Base-by-base conservation (phyloP, 2,888 invertebrate species). In the Perizoma flavofasciatum region DNA sequence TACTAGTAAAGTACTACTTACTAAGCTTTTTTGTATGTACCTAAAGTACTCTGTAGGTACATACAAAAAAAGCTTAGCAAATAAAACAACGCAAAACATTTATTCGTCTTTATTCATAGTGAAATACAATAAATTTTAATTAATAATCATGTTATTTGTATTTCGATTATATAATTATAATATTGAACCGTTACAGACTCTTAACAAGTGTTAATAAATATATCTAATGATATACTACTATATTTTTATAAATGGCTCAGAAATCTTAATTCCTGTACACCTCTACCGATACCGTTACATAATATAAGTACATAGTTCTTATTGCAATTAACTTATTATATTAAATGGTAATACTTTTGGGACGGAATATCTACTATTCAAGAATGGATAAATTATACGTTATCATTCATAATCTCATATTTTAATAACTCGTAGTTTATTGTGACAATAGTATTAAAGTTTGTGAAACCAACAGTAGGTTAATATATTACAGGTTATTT, bases 61-160 rank as follows among this genome's bases (percentile, higher is more conserved):
- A 22, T 22, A 22, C 1, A 37, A 37, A 4, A 37, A 5, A 35
- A 35, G 35, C 6, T 35, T 6, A 37, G 7, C 1, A 37, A 37
- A 51, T 51, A 49, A 60, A 63, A 60, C 51, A 47, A 41, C 11
- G 9, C 9, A 9, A 39, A 70, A 67, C 71, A 62, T 77, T 78
- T 74, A 73, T 74, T 73, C 59, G 55, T 67, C 69, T 79, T 75
- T 74, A 74, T 78, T 65, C 75, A 85, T 77, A 81, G 83, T 88
- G 86, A 83, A 86, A 86, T 88, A 88, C 86, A 83, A 78, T 85
- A 68, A 81, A 55, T 51, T 85, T 80, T 85, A 81, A 85, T 83
- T 83, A 81, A 85, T 83, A 81, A 79, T 80, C 78, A 67, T 79
- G 79, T 83, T 85, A 81, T 63, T 68, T 63, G 58, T 33, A 58